Base-by-base conservation (phyloP, 1,140 invertebrate species). In the Hyphantria cunea region DNA sequence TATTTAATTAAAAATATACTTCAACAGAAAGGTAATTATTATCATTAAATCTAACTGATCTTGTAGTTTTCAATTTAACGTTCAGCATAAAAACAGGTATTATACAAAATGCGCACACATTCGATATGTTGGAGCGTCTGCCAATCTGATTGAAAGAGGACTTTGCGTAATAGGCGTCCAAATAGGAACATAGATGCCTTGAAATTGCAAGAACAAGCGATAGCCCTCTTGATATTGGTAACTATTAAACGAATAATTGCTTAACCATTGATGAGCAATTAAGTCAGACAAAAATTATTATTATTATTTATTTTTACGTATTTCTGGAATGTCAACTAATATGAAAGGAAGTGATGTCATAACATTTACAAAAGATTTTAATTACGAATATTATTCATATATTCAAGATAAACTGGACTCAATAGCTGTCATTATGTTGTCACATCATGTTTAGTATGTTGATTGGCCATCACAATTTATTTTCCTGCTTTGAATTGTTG, bases 131-230 rank as follows among this genome's bases (percentile, higher is more conserved):
- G 15, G 7, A 47, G 42, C 41, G 6, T 33, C 53, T 31, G 31
- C 41, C 0, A 12, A 44, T 44, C 42, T 56, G 45, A 56, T 56
- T 45, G 33, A 47, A 56, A 56, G 8, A 45, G 33, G 32, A 45
- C 44, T 56, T n/a, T 9, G 25, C 32, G 1, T 25, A n/a, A n/a
- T n/a, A n/a, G n/a, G n/a, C n/a, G n/a, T n/a, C n/a, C n/a, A n/a
- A n/a, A n/a, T n/a, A n/a, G n/a, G n/a, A n/a, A n/a, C 17, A 3
- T 25, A 25, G 17, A 25, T 25, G 5, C 5, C 17, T 25, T 25
- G 17, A 25, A 25, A 25, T 25, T 25, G 5, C 17, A 5, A n/a
- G n/a, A n/a, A n/a, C n/a, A n/a, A n/a, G n/a, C n/a, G n/a, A n/a
- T n/a, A n/a, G n/a, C n/a, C n/a, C n/a, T n/a, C n/a, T n/a, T n/a